phyloP scores from a whole-genome alignment of 2,797 vertebrate species.

The Zenarchopterus dispar region DNA sequence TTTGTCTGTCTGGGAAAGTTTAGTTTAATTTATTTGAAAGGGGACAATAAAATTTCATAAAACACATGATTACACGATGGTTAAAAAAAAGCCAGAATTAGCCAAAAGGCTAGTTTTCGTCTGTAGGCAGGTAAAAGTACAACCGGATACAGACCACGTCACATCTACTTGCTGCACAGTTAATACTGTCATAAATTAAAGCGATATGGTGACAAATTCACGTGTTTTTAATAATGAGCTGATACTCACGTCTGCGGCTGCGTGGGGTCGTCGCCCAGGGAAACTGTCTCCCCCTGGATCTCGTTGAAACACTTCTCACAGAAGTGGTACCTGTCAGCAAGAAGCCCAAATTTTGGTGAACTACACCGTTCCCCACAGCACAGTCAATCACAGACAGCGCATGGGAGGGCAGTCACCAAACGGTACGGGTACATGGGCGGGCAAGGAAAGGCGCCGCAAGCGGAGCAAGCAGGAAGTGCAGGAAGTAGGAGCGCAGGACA shows the following conservation, averaged over 20 bases:
- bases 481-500: constrained; percentile 81
- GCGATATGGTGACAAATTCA: background rate
- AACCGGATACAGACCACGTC: too few relatives aligned
- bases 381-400: constrained; percentile 93
- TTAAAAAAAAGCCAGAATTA: too few relatives aligned
- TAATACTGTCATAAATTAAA: background rate
- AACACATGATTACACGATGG: too few relatives aligned
- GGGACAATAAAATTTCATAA: too few relatives aligned
- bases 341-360: constrained; percentile 99
- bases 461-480: constrained; percentile 87
- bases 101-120: too few relatives aligned
- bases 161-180: too few relatives aligned
- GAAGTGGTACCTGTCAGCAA: constrained; percentile 99
- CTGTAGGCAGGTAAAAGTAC: too few relatives aligned
- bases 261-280: constrained; percentile 97
- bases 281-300: constrained; percentile 98
- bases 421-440: constrained; percentile 90
- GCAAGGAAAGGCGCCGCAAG: constrained; percentile 79
- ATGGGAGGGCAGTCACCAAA: constrained; percentile 90
- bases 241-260: constrained; percentile 97
- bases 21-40: too few relatives aligned
- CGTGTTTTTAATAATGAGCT: background rate
- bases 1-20: too few relatives aligned
- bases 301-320: too few relatives aligned
- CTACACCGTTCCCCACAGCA: constrained; percentile 91